Percentiles rank a stretch among this genome's conserved stretches.
These are phyloP conservation scores for Drosophila kurseongensis DNA, from an alignment of 1,140 invertebrate genomes.

Conservation along the genomic window DNA sequence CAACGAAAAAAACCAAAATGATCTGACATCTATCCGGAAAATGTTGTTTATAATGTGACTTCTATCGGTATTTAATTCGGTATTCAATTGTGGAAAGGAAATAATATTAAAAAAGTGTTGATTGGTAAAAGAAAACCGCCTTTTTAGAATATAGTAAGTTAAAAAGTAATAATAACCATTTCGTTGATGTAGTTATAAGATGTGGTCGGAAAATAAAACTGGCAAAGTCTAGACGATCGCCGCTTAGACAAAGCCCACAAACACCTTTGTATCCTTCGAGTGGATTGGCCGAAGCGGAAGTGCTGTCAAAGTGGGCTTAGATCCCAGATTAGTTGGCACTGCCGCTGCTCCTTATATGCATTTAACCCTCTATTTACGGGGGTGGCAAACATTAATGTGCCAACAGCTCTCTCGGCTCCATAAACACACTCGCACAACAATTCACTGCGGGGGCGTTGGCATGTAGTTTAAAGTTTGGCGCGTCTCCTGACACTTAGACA, in stretches of 20 bases:
- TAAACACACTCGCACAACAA: constrained; percentile 48
- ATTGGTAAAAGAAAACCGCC: too few relatives aligned
- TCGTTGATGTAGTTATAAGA: too few relatives aligned
- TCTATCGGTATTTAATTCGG: too few relatives aligned
- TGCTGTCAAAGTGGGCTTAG: constrained; percentile 72
- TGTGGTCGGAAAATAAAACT: not conserved
- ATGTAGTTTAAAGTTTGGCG: constrained; percentile 81
- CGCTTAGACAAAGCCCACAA: constrained; percentile 42
- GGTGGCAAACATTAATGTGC: constrained; percentile 65
- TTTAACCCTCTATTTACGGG: constrained; percentile 9
- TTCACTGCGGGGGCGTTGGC: constrained; percentile 70
- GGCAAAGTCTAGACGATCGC: constrained; percentile 61
- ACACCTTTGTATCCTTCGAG: constrained; percentile 66
- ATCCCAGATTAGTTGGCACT: constrained; percentile 61
- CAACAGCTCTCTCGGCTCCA: constrained; percentile 52
- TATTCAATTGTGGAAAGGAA: too few relatives aligned
- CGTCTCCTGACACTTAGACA: constrained; percentile 81
- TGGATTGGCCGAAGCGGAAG: constrained; percentile 53
- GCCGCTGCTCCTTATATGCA: constrained; percentile 3
- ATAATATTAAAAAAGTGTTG: too few relatives aligned
- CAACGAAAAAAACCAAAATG: too few relatives aligned
- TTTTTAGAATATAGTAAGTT: not conserved
- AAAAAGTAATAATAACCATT: not conserved
- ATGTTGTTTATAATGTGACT: too few relatives aligned
- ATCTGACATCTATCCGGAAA: too few relatives aligned